These are phyloP conservation scores for Beaufortia kweichowensis DNA, from an alignment of 2,113 vertebrate species.

Conservation along the genomic window DNA sequence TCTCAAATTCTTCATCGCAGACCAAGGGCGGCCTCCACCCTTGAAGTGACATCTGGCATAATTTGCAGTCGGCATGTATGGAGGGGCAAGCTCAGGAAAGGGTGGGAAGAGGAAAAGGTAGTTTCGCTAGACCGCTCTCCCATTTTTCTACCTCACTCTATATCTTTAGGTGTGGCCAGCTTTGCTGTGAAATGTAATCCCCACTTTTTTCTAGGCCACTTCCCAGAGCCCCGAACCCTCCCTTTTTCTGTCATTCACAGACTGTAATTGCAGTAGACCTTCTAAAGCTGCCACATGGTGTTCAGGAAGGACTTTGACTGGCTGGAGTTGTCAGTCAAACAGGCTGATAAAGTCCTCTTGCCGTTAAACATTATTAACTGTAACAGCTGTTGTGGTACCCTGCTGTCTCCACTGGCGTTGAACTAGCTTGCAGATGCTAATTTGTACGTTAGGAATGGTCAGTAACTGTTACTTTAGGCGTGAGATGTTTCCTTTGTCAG, in stretches of 20 bases:
- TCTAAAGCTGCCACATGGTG: conserved; percentile 29
- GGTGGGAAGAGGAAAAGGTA: conserved; percentile 76
- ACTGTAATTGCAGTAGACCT: conserved; percentile 43
- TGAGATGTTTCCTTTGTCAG: too few relatives aligned
- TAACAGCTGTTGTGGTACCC: not conserved
- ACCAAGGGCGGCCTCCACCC: conserved; percentile 52
- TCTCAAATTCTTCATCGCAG: conserved; percentile 70
- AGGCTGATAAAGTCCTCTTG: conserved; percentile 29
- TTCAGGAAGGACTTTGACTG: conserved; percentile 31
- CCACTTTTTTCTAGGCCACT: conserved; percentile 55
- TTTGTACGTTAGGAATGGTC: not conserved
- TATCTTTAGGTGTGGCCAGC: conserved; percentile 57
- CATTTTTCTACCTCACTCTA: conserved; percentile 11
- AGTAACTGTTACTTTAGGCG: too few relatives aligned
- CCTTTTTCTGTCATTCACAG: conserved; percentile 43
- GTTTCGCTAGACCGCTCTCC: conserved; percentile 55
- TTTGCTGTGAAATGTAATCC: conserved; percentile 61
- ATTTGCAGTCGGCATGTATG: conserved; percentile 64
- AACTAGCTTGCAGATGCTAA: not conserved
- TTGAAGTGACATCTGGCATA: conserved; percentile 73
- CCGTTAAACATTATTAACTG: not conserved
- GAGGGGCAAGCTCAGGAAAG: conserved; percentile 68
- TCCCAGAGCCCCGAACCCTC: conserved; percentile 41
- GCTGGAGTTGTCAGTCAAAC: not conserved
- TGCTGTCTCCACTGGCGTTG: not conserved